Evolutionary conservation across 2,113 vertebrate genomes (phyloP), one percentile per base, ranked within the genome.

Genomic region (Numida meleagris): DNA sequence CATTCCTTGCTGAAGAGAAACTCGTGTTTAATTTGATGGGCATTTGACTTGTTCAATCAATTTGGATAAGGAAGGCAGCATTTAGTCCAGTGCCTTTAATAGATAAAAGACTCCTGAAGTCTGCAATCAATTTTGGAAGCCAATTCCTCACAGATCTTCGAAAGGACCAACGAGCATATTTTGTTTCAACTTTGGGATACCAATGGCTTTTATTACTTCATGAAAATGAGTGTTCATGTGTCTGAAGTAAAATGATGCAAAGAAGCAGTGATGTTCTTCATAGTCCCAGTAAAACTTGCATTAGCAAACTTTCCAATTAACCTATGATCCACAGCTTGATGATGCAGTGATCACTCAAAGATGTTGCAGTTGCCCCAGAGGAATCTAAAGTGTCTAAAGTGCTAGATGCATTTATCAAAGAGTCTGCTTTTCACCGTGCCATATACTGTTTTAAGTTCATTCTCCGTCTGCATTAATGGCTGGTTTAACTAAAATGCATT

Each of bases 301-400:
- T 63, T 86, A 85, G 78, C 90, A 91, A 80, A 94, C 86, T 95
- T 97, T 93, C 72, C 83, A 95, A 58, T 95, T 96, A 94, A 93
- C 78, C 80, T 88, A 4, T 4, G 31, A 94, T 53, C 51, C 43
- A 29, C 88, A 78, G 80, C 68, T 33, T 83, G 66, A 78, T 1
- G 13, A 75, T 63, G 70, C 34, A 89, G 73, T 9, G 73, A 88
- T 94, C 81, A 71, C 81, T 94, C 93, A 70, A 81, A 94, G 61
- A 90, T 74, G 70, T 61, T 94, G 77, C 82, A 67, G 58, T 57
- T 89, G 53, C 93, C 97, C 62, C 88, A 67, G 33, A 85, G 89
- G 93, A 90, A 67, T 72, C 82, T 68, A 66, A 95, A 95, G 73
- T 86, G 61, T 92, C 78, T 90, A 27, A 95, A 96, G 73, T 88